Evolutionary conservation across 2,797 vertebrate genomes (phyloP), one percentile per base, ranked within the genome.

Genomic region (Sandelia bainsii): DNA sequence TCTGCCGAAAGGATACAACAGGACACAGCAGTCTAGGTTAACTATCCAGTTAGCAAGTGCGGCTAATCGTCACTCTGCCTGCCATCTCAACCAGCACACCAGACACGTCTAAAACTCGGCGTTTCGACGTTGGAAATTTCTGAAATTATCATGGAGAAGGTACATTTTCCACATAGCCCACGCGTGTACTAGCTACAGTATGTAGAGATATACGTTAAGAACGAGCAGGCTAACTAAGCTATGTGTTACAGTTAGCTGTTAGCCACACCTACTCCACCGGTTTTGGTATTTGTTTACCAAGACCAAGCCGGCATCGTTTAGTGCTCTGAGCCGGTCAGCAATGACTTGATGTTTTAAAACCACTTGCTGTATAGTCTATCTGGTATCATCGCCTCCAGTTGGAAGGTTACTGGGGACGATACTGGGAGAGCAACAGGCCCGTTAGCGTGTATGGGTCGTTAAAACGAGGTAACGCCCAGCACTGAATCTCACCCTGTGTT

Each of bases 131-230:
- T 57, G 56, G 56, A 45, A 8, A 62, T 50, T 46, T 65, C 64
- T 40, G 6, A 46, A 69, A 22, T 9, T 17, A 76, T 52, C 75
- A 93, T 93, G 92, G 92, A 93, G 72, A 93, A 93, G 92, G 92
- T 93, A 89, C 32, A 8, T 34, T 32, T 17, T 13, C 1, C 4
- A 1, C 29, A 12, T 1, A 57, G 13, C 1, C 0, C 2, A 8
- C 6, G 2, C n/a, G 3, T 40, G 11, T 23, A 6, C 8, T 2
- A 0, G 6, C 13, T 1, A 0, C 45, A 22, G 19, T 17, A 46
- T 10, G 45, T 4, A 22, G 44, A 46, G 25, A 1, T 6, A 56
- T 34, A 1, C 6, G 9, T 40, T 19, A 51, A 48, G 14, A 0
- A 32, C 17, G 25, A 61, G 61, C 51, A 16, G 40, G 68, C 72